These are phyloP conservation scores for Aegithalos caudatus DNA, from an alignment of 2,113 vertebrate species.

Conservation along the genomic window DNA sequence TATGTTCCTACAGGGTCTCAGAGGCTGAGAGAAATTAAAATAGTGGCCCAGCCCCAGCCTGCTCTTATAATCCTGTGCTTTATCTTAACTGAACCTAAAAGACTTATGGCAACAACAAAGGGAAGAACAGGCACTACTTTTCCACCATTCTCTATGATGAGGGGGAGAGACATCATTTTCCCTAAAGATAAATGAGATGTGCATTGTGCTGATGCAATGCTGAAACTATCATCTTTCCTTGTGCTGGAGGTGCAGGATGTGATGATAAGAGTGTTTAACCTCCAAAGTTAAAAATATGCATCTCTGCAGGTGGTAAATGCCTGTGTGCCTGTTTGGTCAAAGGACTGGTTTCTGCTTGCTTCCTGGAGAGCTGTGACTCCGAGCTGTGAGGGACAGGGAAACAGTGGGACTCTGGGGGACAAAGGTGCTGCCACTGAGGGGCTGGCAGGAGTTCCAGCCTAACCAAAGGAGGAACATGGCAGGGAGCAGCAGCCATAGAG, in stretches of 20 bases:
- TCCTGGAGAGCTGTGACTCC: background rate
- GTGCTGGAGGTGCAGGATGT: background rate
- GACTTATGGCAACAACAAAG: background rate
- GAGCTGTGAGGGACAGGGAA: background rate
- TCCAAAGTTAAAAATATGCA: background rate
- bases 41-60: background rate
- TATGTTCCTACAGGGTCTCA: background rate
- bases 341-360: background rate
- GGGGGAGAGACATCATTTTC: background rate
- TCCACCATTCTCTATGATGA: background rate
- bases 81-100: background rate
- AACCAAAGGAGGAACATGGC: background rate
- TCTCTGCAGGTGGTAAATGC: background rate
- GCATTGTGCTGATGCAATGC: background rate
- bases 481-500: background rate
- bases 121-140: background rate
- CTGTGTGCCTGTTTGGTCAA: background rate
- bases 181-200: background rate
- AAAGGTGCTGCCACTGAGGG: background rate
- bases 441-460: background rate
- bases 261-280: background rate
- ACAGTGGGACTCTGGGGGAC: background rate
- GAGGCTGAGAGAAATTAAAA: background rate
- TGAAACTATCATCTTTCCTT: background rate
- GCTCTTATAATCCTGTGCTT: background rate